Evolutionary conservation across 1,140 invertebrate species (phyloP), one percentile per base, ranked within the genome.

Genomic region (Eciton burchellii): DNA sequence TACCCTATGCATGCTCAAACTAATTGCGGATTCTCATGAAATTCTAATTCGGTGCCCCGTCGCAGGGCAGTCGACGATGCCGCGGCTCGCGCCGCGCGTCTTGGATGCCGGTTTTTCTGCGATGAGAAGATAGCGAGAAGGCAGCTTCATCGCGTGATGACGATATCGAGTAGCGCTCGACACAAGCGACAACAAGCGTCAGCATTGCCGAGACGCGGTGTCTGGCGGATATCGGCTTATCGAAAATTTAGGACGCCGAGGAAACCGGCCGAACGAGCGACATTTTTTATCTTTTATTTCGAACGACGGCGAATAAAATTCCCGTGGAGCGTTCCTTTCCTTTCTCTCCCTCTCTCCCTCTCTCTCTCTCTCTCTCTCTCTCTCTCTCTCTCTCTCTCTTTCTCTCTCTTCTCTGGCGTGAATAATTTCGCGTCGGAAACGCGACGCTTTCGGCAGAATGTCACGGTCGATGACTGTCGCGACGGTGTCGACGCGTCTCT

Each of bases 21-120:
- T 82, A 82, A 82, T 74, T 76, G 21, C 56, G 71, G 57, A 76
- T 74, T 47, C 71, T 82, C 81, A 82, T 76, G 81, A 76, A 82
- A 82, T 82, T 82, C 81, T 62, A 82, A 82, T 82, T 74, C n/a
- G 19, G 26, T 41, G 47, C 26, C 5, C 11, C 59, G 26, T 76
- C 47, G 35, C 71, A 35, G 21, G 6, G 35, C 19, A 62, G 16
- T 12, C 21, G 26, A 14, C 26, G 19, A 73, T 73, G 77, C 73
- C 41, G 45, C 57, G n/a, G n/a, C n/a, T n/a, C 57, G 14, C 21
- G 35, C 29, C 49, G 43, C 21, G 56, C 26, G 24, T 72, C 41
- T 24, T 19, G n/a, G n/a, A n/a, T n/a, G 45, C 41, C 21, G 24
- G 47, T 73, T 79, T 72, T 62, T 49, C 43, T 43, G n/a, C n/a